Evolutionary conservation across 2,113 vertebrate species (phyloP), one percentile per base, ranked within the genome.

Genomic region (Zapus hudsonius): DNA sequence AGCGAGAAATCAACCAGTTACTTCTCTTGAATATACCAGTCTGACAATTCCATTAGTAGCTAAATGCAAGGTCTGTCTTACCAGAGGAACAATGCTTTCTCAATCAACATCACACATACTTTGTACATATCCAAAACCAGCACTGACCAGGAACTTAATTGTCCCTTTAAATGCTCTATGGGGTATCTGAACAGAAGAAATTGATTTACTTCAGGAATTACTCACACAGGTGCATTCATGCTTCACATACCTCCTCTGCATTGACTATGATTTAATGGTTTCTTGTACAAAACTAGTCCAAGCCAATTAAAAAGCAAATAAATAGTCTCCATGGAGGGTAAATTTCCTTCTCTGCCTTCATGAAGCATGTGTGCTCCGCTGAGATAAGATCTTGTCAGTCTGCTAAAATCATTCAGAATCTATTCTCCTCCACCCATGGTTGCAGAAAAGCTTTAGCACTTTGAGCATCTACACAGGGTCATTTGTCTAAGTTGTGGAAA

Each of bases 291-390:
- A 97, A 96, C 76, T 74, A 97, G 83, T 88, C 80, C 89, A 95
- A 97, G 80, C 81, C 96, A 97, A 97, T 97, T 98, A 97, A 97
- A 97, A 98, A 95, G 40, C 93, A 97, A 97, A 98, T 95, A 97
- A 96, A 96, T 95, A 96, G 95, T 95, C 95, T 92, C 90, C 92
- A 96, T 92, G 72, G 94, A 97, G 95, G 94, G 90, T 93, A 97
- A 97, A 98, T 97, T 94, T 78, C 36, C 47, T 96, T 96, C 80
- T 76, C 55, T 96, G 52, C 52, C 89, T 95, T 95, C 74, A 84
- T 84, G 93, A 96, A 97, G 33, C 42, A 33, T 92, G 87, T 91
- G 38, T 96, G 84, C 55, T 93, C 22, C 8, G 75, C 15, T 52
- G 92, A 96, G 86, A 96, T 96, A 96, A 97, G 66, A 96, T 89